phyloP scores from a whole-genome alignment of 2,797 vertebrate species.

The Spinus olivaceus region DNA sequence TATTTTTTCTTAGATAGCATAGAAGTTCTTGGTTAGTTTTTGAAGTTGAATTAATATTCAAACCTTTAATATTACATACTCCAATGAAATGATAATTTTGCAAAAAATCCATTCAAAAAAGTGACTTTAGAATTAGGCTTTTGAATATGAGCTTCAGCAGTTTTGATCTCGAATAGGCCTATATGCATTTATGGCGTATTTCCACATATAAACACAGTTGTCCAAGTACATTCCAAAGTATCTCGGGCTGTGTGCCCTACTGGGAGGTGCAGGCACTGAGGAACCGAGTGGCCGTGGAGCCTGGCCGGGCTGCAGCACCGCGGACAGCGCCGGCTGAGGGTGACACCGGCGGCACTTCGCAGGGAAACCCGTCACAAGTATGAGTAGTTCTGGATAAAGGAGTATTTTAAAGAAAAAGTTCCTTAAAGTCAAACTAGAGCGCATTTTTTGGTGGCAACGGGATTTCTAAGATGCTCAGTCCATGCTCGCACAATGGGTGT shows the following conservation, averaged over 20 bases:
- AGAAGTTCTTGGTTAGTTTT: background rate
- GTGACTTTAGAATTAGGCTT: background rate
- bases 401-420: background rate
- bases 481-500: background rate
- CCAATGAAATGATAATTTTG: background rate
- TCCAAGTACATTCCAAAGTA: rapidly evolving
- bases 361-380: rapidly evolving
- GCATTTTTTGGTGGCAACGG: background rate
- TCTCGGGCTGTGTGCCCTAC: rapidly evolving
- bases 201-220: background rate
- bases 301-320: background rate
- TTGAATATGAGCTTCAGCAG: background rate
- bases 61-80: background rate
- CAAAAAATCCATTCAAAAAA: background rate
- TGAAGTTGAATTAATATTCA: background rate
- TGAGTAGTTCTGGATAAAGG: rapidly evolving
- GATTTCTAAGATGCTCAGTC: background rate
- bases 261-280: rapidly evolving
- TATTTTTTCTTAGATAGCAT: background rate
- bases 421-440: background rate
- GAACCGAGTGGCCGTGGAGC: rapidly evolving
- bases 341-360: rapidly evolving
- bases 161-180: background rate
- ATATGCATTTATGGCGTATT: background rate
- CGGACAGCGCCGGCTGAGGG: background rate